Base-by-base conservation (phyloP, 2,888 invertebrate species). In the Teleiodes luculella region DNA sequence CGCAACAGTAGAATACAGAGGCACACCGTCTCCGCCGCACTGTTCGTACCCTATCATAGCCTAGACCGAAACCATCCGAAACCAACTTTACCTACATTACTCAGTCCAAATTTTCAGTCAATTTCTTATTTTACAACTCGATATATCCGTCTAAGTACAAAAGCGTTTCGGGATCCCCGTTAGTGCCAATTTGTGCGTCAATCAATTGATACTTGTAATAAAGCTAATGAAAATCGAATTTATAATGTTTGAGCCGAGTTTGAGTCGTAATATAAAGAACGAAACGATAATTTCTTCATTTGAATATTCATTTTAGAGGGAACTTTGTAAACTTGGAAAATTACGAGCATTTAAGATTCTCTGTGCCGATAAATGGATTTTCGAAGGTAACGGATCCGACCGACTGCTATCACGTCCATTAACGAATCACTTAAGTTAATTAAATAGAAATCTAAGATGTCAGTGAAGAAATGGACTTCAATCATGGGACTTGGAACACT, bases 21-120 rank as follows among this genome's bases (percentile, higher is more conserved):
- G 86, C 85, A 79, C 75, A 86, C 87, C 87, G 86, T 74, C n/a
- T n/a, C 76, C 85, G 87, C 84, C 79, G 84, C 85, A 80, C 82
- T 63, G 78, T 79, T 82, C 82, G 63, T 78, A 84, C 72, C 76
- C 78, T 85, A 86, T 79, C 84, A 83, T 84, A 85, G 81, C 79
- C 83, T 84, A 86, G 80, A 80, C 84, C 79, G 77, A 85, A 81
- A 79, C 86, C 84, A 78, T 80, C 84, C 79, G 77, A 85, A 81
- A 79, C 86, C 84, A 78, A 78, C 83, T 76, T 69, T 76, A 82
- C 81, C 81, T 86, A 86, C 81, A 83, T 80, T 87, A 88, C 83
- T 89, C 89, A 89, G 88, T 89, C 88, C 88, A 85, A 85, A 67
- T 80, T 83, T 79, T 89, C 88, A 89, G 89, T 89, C 89, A 84